Evolutionary conservation across 2,888 invertebrate species (phyloP).

Genomic region (Acronicta psi): DNA sequence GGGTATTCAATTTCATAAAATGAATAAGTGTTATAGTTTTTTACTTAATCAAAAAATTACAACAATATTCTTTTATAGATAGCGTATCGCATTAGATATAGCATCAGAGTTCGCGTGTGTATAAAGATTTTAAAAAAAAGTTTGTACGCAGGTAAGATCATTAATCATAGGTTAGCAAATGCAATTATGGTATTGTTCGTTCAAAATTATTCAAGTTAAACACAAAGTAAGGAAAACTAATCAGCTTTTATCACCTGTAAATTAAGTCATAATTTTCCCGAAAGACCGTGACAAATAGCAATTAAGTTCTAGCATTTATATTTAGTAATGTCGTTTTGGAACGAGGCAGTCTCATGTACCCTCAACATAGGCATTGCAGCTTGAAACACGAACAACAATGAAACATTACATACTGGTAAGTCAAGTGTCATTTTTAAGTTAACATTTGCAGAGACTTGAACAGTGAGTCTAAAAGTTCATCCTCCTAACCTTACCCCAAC

Average conservation of each 20-base stretch:
- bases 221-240: constrained; percentile 27
- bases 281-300: constrained; percentile 8
- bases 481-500: too few species aligned
- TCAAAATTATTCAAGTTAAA: constrained; percentile 17
- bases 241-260: constrained; percentile 25
- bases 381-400: constrained; percentile 20
- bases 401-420: constrained; percentile 29
- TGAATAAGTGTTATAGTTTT: too few species aligned
- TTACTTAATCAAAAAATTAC: too few species aligned
- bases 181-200: constrained; percentile 2
- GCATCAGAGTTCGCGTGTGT: neutral
- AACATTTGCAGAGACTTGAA: neutral
- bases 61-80: too few species aligned
- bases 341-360: constrained; percentile 21
- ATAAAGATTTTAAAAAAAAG: neutral
- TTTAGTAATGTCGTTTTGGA: constrained; percentile 14
- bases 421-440: neutral
- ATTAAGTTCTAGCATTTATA: constrained; percentile 21
- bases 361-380: constrained; percentile 23
- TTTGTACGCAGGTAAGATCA: neutral
- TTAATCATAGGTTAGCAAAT: neutral
- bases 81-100: neutral
- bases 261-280: constrained; percentile 16
- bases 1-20: too few species aligned
- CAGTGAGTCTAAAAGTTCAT: too few species aligned